A percentile compares a stretch with the other conserved stretches of the same genome.
Evolutionary conservation across 2,888 invertebrate species (phyloP).

Genomic region (Drosophila cognata): DNA sequence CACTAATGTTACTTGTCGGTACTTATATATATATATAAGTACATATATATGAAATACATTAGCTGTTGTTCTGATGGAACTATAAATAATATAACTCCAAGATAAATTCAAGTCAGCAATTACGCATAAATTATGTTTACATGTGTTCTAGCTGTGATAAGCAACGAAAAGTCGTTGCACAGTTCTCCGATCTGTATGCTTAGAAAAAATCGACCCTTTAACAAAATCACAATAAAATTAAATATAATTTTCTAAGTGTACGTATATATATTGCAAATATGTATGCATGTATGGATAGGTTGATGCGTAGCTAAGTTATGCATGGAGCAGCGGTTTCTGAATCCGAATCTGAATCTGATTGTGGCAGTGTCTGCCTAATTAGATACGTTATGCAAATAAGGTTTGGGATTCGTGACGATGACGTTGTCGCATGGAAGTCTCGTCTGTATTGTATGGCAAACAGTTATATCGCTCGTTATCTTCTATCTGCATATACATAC

Average conservation of each 20-base stretch:
- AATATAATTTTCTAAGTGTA: neutral
- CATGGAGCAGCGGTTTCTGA: slow-evolving; percentile 24
- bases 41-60: slow-evolving; percentile 3
- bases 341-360: slow-evolving; percentile 32
- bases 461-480: slow-evolving; percentile 63
- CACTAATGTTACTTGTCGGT: slow-evolving; percentile 11
- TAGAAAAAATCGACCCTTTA: neutral
- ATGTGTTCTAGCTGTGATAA: slow-evolving; percentile 22
- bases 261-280: neutral
- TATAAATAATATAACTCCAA: slow-evolving; percentile 41
- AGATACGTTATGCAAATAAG: slow-evolving; percentile 73
- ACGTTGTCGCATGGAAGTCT: slow-evolving; percentile 31
- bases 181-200: neutral
- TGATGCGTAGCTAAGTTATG: slow-evolving; percentile 49
- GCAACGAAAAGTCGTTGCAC: slow-evolving; percentile 1
- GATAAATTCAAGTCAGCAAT: slow-evolving; percentile 43
- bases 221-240: neutral
- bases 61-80: slow-evolving; percentile 25
- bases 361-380: slow-evolving; percentile 50
- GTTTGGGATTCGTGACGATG: slow-evolving; percentile 49
- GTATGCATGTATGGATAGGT: slow-evolving; percentile 2
- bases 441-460: slow-evolving; percentile 31
- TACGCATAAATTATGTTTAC: slow-evolving; percentile 51
- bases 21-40: neutral
- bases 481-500: slow-evolving; percentile 40